A percentile compares a stretch with the other conserved stretches of the same genome.
These are phyloP conservation scores for Passerina amoena DNA, from an alignment of 2,113 vertebrate species.

Conservation along the genomic window DNA sequence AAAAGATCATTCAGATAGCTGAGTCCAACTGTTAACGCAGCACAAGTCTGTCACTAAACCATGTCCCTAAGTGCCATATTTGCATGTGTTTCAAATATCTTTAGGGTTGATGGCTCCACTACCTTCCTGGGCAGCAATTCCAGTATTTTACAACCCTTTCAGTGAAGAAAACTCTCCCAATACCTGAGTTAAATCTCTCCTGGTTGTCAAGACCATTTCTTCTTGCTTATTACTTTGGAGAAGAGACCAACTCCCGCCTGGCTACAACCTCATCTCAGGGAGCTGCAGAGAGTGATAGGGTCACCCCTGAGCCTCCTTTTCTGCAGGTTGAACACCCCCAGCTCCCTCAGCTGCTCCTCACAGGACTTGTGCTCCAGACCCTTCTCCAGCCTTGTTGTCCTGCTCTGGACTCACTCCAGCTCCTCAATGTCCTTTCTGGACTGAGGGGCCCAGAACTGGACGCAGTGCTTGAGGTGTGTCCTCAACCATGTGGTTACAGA, in stretches of 20 bases:
- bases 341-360: background rate
- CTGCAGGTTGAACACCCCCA: background rate
- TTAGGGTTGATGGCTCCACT: background rate
- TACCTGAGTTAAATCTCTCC: background rate
- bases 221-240: background rate
- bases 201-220: background rate
- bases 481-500: background rate
- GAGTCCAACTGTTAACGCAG: background rate
- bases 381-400: background rate
- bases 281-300: background rate
- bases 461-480: fast-evolving
- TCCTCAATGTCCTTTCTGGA: background rate
- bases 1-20: background rate
- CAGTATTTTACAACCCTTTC: background rate
- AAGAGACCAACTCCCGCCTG: background rate
- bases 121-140: background rate
- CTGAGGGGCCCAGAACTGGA: background rate
- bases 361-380: background rate
- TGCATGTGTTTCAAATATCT: fast-evolving
- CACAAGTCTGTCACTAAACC: background rate
- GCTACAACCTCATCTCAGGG: background rate
- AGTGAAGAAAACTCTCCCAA: background rate
- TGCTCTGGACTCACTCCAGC: background rate
- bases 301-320: background rate
- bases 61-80: background rate